These are phyloP conservation scores for Isaurus tuberculatus DNA, from an alignment of 92 coral and sea anemone genomes.

Conservation along the genomic window DNA sequence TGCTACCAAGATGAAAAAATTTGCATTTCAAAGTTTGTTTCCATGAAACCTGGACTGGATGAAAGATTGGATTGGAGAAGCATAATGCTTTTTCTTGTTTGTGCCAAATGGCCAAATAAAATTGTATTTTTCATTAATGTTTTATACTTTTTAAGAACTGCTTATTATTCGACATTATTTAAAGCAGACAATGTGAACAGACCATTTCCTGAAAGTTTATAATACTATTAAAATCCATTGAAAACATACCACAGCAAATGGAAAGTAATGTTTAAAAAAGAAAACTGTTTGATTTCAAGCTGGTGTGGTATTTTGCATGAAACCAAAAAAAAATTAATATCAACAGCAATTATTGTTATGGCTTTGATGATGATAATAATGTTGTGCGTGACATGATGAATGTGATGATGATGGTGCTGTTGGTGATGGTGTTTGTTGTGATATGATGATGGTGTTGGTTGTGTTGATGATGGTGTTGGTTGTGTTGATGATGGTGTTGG, in stretches of 20 bases:
- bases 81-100: neutral
- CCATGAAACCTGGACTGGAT: neutral
- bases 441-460: too few species aligned
- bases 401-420: too few species aligned
- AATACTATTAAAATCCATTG: neutral
- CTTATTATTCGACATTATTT: conserved; percentile 7
- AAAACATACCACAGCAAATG: neutral
- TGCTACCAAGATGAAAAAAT: neutral
- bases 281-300: too few species aligned
- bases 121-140: neutral
- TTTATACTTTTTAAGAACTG: conserved; percentile 23
- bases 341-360: too few species aligned
- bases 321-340: too few species aligned
- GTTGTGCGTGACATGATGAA: too few species aligned
- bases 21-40: neutral
- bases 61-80: neutral
- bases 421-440: too few species aligned
- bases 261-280: too few species aligned
- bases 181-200: conserved; percentile 5
- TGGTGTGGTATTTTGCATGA: too few species aligned
- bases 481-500: too few species aligned
- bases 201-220: conserved; percentile 13
- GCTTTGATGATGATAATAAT: too few species aligned
- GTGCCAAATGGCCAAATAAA: neutral
- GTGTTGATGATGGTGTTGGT: too few species aligned